These are phyloP conservation scores for Epirrhoe tristata DNA, from an alignment of 2,888 invertebrate genomes.

Conservation along the genomic window DNA sequence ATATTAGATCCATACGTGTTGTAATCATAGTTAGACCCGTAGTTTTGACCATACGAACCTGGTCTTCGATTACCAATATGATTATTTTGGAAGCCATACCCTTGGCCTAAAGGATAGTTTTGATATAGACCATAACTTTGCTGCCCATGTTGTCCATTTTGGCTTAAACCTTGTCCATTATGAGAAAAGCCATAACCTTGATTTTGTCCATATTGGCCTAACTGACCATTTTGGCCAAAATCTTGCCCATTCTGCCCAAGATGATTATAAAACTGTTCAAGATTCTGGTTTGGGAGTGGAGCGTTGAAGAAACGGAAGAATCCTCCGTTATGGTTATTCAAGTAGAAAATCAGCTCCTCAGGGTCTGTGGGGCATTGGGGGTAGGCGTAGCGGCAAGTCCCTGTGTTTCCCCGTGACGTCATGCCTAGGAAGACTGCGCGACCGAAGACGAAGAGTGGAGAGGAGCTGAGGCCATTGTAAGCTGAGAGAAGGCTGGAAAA, in stretches of 20 bases:
- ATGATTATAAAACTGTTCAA: constrained; percentile 74
- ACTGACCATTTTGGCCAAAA: constrained; percentile 17
- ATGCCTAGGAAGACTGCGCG: constrained; percentile 91
- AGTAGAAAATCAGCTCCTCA: constrained; percentile 89
- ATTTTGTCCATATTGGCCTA: constrained; percentile 26
- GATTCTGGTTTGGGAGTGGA: constrained; percentile 57
- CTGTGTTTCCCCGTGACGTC: constrained; percentile 86
- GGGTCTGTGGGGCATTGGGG: constrained; percentile 90
- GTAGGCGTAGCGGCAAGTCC: constrained; percentile 87
- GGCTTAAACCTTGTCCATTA: neutral
- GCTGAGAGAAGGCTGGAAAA: constrained; percentile 83
- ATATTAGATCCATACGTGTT: constrained; percentile 47
- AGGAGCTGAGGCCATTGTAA: constrained; percentile 82
- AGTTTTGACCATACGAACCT: constrained; percentile 46
- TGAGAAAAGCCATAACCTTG: constrained; percentile 17
- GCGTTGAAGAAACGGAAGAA: constrained; percentile 91
- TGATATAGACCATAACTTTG: constrained; percentile 39
- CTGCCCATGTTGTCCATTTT: constrained; percentile 19
- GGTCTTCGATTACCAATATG: constrained; percentile 30
- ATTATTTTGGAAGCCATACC: constrained; percentile 40
- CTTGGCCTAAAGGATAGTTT: constrained; percentile 25
- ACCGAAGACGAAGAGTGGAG: constrained; percentile 90
- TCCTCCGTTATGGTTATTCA: constrained; percentile 94
- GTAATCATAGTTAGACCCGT: constrained; percentile 53
- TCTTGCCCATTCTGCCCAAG: constrained; percentile 48